Base-by-base conservation (phyloP, 2,888 invertebrate species). In the Polydesmus complanatus region DNA sequence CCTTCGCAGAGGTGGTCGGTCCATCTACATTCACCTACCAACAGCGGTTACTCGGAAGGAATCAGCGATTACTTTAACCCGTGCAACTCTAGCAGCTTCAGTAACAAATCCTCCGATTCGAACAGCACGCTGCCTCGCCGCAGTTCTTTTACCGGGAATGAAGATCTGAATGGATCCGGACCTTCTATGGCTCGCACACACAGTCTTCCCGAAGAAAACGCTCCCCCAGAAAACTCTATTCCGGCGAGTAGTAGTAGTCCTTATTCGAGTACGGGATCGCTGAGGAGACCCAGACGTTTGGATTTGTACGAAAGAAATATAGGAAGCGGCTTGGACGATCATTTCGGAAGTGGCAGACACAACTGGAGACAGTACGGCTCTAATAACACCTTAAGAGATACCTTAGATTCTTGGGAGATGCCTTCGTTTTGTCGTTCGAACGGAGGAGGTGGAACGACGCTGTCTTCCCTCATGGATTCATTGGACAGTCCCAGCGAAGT, bases 401-500 rank as follows among this genome's bases (percentile, higher is more conserved):
- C 60, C 23, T 27, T 60, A 14, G 60, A 60, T 26, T 22, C 23
- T 1, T 60, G 54, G 54, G 60, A 60, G 8, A 37, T 14, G 14
- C 37, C 37, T 14, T 37, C 37, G 8, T 14, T 8, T 37, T 37
- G 14, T 14, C 5, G 5, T 5, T 25, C 47, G 5, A 21, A 25
- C 19, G n/a, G 48, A 3, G 19, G 8, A 2, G 37, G 47, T n/a
- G 60, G 54, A 14, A 18, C 47, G 18, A 27, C 27, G 21, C 57
- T 57, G 23, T 19, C 61, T 1, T 61, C 57, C 3, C 57, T 61
- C 22, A 61, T 61, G 61, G 61, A 57, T 47, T 11, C 37, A 23
- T 25, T 61, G 26, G 61, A 57, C 27, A 64, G 61, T 58, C 64
- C 62, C 23, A 56, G 64, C 23, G 64, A 64, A 54, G 61, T 64